A percentile compares a stretch with the other conserved stretches of the same genome.
phyloP scores from a whole-genome alignment of 2,888 invertebrate species.

The Xanthorhoe spadicearia region DNA sequence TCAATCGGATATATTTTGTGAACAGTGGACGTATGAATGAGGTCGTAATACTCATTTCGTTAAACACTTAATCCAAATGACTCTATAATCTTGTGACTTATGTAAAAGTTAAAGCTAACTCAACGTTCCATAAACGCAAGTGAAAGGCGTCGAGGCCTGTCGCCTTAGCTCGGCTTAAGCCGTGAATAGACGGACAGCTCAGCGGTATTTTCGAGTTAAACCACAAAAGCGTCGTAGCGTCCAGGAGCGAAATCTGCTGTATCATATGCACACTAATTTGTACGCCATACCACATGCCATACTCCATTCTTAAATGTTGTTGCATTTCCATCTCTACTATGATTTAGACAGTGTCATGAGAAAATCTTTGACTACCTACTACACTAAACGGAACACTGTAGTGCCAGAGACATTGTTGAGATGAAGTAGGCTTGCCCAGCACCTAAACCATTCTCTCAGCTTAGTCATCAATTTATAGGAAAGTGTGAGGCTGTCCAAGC shows the following conservation, averaged over 20 bases:
- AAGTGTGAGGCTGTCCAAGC: no score
- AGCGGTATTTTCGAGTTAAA: slow-evolving; percentile 24
- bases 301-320: no score
- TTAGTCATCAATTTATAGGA: no score
- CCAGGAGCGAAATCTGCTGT: background rate
- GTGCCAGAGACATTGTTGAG: no score
- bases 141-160: slow-evolving; percentile 51
- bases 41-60: background rate
- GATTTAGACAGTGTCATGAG: no score
- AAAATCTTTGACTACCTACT: no score
- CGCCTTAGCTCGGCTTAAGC: slow-evolving; percentile 37
- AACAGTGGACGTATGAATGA: background rate
- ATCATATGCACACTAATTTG: background rate
- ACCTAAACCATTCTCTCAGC: no score
- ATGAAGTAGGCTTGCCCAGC: no score
- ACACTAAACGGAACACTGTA: no score
- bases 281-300: background rate
- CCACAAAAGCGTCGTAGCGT: slow-evolving; percentile 11
- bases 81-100: slow-evolving; percentile 35
- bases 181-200: slow-evolving; percentile 19
- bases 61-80: background rate
- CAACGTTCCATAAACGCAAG: slow-evolving; percentile 48
- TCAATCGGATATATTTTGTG: background rate
- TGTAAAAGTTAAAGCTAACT: slow-evolving; percentile 45
- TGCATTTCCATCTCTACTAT: no score